A percentile compares a stretch with the other conserved stretches of the same genome.
phyloP scores from a whole-genome alignment of 2,113 vertebrate species.

The Sander vitreus region DNA sequence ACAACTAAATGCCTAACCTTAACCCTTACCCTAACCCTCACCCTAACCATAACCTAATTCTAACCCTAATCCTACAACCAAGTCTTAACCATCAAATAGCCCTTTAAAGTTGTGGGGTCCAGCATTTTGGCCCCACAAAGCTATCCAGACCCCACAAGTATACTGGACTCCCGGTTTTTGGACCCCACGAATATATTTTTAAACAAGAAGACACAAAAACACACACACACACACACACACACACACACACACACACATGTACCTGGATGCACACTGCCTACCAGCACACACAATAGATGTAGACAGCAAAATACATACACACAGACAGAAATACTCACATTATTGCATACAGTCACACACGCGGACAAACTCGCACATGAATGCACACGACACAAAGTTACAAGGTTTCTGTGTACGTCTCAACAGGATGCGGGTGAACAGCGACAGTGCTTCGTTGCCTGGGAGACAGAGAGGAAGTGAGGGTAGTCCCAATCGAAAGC shows the following conservation, averaged over 20 bases:
- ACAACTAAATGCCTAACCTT: no score
- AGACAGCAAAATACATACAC: slow-evolving; percentile 5
- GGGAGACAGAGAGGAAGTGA: slow-evolving; percentile 83
- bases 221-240: not conserved
- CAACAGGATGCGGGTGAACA: slow-evolving; percentile 87
- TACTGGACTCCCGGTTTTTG: no score
- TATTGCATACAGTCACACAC: not conserved
- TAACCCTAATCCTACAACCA: no score
- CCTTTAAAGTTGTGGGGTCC: no score
- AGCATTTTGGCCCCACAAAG: no score
- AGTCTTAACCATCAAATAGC: no score
- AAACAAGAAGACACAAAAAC: no score
- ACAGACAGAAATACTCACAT: not conserved
- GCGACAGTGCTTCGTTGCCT: slow-evolving; percentile 85
- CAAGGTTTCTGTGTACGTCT: slow-evolving; percentile 20
- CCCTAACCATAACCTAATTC: no score
- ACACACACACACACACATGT: not conserved
- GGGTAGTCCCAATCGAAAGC: slow-evolving; percentile 84
- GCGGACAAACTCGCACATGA: not conserved
- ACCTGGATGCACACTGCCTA: not conserved
- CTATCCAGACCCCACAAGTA: no score
- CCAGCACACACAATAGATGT: not conserved
- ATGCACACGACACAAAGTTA: slow-evolving; percentile 2
- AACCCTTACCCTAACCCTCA: no score
- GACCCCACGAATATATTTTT: no score